phyloP scores from a whole-genome alignment of 2,797 vertebrate species.

The Fringilla coelebs region DNA sequence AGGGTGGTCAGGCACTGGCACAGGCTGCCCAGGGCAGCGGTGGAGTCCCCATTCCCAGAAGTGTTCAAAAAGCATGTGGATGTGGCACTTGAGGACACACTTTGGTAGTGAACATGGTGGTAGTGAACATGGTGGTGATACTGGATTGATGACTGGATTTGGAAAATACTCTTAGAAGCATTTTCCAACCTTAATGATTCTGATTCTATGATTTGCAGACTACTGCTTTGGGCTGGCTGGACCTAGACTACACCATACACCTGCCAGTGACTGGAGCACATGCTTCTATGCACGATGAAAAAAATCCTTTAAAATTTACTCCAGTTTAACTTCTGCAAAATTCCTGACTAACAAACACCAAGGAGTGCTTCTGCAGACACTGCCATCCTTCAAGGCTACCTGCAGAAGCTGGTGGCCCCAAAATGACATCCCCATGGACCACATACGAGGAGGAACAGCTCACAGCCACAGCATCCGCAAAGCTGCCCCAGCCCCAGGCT shows the following conservation, averaged over 20 bases:
- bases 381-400: background rate
- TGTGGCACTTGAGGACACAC: background rate
- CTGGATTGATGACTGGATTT: background rate
- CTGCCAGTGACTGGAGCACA: accelerated
- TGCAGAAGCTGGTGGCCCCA: background rate
- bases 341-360: background rate
- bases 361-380: accelerated
- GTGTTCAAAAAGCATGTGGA: background rate
- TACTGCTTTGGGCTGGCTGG: background rate
- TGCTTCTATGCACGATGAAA: background rate
- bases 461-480: background rate
- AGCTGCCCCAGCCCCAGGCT: background rate
- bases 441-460: accelerated
- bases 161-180: background rate
- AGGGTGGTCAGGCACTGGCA: background rate
- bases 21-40: background rate
- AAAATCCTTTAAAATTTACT: background rate
- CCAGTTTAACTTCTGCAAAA: background rate
- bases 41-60: background rate
- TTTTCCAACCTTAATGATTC: background rate
- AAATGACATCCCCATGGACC: background rate
- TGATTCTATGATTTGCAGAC: background rate
- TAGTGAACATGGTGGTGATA: too few relatives aligned
- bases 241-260: background rate
- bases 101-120: background rate